Evolutionary conservation across 2,888 invertebrate species (phyloP), one percentile per base, ranked within the genome.

Genomic region (Camptogramma bilineatum): DNA sequence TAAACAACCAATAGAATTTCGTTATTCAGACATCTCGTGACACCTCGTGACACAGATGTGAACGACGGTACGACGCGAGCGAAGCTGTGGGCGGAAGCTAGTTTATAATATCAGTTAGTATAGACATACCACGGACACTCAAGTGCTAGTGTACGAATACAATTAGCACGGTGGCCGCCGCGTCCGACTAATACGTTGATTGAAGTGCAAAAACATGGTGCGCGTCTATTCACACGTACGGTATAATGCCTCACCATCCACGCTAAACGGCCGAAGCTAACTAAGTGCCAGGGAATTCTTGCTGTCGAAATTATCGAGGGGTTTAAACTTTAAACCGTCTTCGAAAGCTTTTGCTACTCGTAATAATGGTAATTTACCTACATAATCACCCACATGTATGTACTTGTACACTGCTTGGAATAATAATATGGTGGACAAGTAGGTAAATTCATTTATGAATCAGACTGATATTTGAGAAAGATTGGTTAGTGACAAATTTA

Each of bases 161-260:
- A 66, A 85, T 89, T 90, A 90, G 74, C 88, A 71, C 73, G 56
- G 54, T 13, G 66, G 57, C 68, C 76, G 71, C 74, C 70, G 73
- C 83, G 75, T 79, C 75, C 79, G 73, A 73, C 76, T 92, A 92
- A 92, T 88, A 84, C 85, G 88, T 88, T 91, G 87, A 92, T 92
- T 91, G 91, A 90, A 81, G 91, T 90, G 92, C 90, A 89, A 91
- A 92, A 92, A 90, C 82, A 78, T 48, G 73, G 64, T 52, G 54
- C 72, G 77, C n/a, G n/a, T n/a, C n/a, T 69, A 60, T 65, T 66
- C 57, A 62, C 66, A 66, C 62, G 19, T 54, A 19, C 18, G 57
- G 48, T 34, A 21, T 54, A 60, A 55, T 58, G 54, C 42, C 16
- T 50, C n/a, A 17, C 28, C 47, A 42, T 28, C 19, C 57, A n/a